Percentiles rank a stretch among this genome's conserved stretches.
phyloP scores from a whole-genome alignment of 2,888 invertebrate genomes.

The Saturnia pavonia region DNA sequence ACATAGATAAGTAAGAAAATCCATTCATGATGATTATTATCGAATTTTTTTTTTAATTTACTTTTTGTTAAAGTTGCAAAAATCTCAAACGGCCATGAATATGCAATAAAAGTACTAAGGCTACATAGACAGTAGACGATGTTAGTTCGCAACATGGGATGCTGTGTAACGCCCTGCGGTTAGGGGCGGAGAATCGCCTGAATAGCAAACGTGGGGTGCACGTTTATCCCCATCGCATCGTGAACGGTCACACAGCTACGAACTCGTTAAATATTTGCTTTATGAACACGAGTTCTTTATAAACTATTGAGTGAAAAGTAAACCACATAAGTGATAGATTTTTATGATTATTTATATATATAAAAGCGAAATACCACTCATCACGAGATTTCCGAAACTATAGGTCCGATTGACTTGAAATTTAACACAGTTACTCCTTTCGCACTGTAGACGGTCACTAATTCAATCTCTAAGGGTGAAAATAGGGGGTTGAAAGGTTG shows the following conservation, averaged over 20 bases:
- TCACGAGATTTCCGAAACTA: too few relatives aligned
- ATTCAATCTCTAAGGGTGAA: too few relatives aligned
- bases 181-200: slow-evolving; percentile 50
- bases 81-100: slow-evolving; percentile 62
- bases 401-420: too few relatives aligned
- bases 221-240: slow-evolving; percentile 43
- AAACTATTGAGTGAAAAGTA: slow-evolving; percentile 1
- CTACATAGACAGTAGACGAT: slow-evolving; percentile 54
- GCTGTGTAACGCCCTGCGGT: slow-evolving; percentile 68
- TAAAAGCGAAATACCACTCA: too few relatives aligned
- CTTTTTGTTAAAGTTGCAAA: slow-evolving; percentile 58
- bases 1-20: too few relatives aligned
- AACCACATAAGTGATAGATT: not conserved
- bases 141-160: slow-evolving; percentile 70
- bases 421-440: too few relatives aligned
- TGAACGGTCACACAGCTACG: slow-evolving; percentile 32
- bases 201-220: slow-evolving; percentile 48
- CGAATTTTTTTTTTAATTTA: not conserved
- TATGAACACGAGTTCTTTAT: slow-evolving; percentile 19
- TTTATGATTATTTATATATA: too few relatives aligned
- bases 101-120: slow-evolving; percentile 80
- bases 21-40: not conserved
- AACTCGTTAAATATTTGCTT: slow-evolving; percentile 39
- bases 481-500: too few relatives aligned
- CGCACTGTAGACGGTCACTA: too few relatives aligned